Percentiles rank a stretch among this genome's conserved stretches.
phyloP scores from a whole-genome alignment of 2,888 invertebrate genomes.

The Ennomos erosarius region DNA sequence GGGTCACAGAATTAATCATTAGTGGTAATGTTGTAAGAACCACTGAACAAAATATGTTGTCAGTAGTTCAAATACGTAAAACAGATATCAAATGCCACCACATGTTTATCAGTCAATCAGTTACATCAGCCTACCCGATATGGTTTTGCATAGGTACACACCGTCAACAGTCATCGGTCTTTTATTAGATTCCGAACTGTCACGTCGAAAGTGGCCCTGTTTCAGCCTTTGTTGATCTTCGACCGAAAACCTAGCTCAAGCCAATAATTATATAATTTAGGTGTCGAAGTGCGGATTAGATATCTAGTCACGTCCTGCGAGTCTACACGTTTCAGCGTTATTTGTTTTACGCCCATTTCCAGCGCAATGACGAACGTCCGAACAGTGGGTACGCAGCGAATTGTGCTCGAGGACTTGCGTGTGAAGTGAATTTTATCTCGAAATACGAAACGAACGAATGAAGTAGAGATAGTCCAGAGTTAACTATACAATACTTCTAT shows the following conservation, averaged over 20 bases:
- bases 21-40: too few relatives aligned
- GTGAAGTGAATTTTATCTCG: conserved; percentile 15
- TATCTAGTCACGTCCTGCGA: conserved; percentile 36
- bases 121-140: too few relatives aligned
- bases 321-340: conserved; percentile 27
- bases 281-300: conserved; percentile 24
- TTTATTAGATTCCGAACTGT: neutral
- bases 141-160: too few relatives aligned
- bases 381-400: conserved; percentile 6
- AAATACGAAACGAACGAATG: conserved; percentile 13
- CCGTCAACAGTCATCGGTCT: neutral
- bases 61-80: too few relatives aligned
- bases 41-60: too few relatives aligned
- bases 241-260: conserved; percentile 29
- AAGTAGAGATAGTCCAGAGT: conserved; percentile 1
- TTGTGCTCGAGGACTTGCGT: conserved; percentile 7
- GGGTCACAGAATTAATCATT: too few relatives aligned
- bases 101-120: too few relatives aligned
- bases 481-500: neutral
- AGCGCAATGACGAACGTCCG: conserved; percentile 16
- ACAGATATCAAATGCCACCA: too few relatives aligned
- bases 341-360: conserved; percentile 24
- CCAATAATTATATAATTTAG: conserved; percentile 30
- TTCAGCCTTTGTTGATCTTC: conserved; percentile 20
- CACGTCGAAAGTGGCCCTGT: neutral